These are phyloP conservation scores for Keiferia lycopersicella DNA, from an alignment of 2,888 invertebrate genomes.

Conservation along the genomic window DNA sequence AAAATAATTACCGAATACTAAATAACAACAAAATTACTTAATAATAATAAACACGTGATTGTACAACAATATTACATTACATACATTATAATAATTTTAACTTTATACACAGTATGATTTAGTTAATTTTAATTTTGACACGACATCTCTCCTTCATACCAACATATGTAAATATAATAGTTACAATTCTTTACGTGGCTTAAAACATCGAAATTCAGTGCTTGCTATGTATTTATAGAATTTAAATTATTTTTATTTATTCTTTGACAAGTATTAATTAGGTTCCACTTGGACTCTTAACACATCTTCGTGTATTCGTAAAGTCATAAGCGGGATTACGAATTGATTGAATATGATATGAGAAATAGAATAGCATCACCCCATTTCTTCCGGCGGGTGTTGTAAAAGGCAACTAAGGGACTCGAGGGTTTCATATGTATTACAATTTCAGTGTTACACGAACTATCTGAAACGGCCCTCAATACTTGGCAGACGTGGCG, in stretches of 20 bases:
- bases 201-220: constrained; percentile 79
- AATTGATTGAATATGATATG: neutral
- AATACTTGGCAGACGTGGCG: too few species aligned
- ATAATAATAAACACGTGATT: constrained; percentile 39
- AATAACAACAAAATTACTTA: constrained; percentile 26
- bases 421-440: too few species aligned
- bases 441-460: too few species aligned
- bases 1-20: neutral
- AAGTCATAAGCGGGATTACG: neutral
- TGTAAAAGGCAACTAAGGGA: too few species aligned
- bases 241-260: constrained; percentile 31
- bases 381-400: too few species aligned
- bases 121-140: constrained; percentile 38
- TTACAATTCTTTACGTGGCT: constrained; percentile 66
- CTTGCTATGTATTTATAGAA: constrained; percentile 63
- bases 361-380: too few species aligned
- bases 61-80: constrained; percentile 40
- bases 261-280: constrained; percentile 9
- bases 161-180: constrained; percentile 66
- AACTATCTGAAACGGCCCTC: too few species aligned
- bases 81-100: constrained; percentile 32
- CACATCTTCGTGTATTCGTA: too few species aligned
- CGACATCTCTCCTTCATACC: constrained; percentile 43
- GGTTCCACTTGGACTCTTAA: neutral
- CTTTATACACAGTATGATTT: constrained; percentile 34